Evolutionary conservation across 1,140 invertebrate species (phyloP).

Genomic region (Drosophila auraria): DNA sequence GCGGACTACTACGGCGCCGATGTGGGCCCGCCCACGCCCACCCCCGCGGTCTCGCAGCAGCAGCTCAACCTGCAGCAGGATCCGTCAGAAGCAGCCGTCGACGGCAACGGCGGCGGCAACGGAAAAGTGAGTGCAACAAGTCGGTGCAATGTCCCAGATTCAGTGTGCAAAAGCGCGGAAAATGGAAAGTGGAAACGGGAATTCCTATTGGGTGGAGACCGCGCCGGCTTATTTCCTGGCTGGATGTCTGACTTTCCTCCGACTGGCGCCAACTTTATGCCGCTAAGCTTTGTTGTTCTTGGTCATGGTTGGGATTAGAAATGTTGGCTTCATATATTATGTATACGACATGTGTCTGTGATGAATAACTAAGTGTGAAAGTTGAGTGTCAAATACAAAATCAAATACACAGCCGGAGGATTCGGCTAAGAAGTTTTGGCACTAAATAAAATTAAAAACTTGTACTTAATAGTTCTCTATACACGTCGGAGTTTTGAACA

Average conservation of each 20-base stretch:
- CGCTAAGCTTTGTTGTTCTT: conserved; percentile 48
- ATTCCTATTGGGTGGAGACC: conserved; percentile 9
- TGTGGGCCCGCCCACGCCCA: conserved; percentile 7
- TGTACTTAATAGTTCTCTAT: not conserved
- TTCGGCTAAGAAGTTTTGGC: not conserved
- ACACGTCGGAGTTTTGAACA: not conserved
- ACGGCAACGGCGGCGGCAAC: conserved; percentile 7
- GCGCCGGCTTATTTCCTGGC: conserved; percentile 6
- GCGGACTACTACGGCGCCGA: conserved; percentile 60
- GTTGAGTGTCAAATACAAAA: not conserved
- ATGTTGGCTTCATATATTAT: conserved; percentile 2
- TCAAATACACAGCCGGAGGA: not conserved
- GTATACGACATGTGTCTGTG: conserved; percentile 28
- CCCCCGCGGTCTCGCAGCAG: conserved; percentile 34
- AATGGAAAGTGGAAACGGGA: conserved; percentile 4
- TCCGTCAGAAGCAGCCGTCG: conserved; percentile 11
- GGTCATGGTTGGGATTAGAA: conserved; percentile 11
- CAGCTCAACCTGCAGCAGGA: conserved; percentile 51
- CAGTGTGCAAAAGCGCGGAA: conserved; percentile 17
- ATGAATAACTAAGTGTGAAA: conserved; percentile 13
- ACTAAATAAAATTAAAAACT: not conserved
- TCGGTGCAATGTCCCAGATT: conserved; percentile 49
- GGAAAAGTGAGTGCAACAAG: conserved; percentile 79
- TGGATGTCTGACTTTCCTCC: conserved; percentile 12
- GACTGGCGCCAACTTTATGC: conserved; percentile 77